Conservation (phyloP, 2,113 vertebrate genomes). For the Eulemur rufifrons region DNA sequence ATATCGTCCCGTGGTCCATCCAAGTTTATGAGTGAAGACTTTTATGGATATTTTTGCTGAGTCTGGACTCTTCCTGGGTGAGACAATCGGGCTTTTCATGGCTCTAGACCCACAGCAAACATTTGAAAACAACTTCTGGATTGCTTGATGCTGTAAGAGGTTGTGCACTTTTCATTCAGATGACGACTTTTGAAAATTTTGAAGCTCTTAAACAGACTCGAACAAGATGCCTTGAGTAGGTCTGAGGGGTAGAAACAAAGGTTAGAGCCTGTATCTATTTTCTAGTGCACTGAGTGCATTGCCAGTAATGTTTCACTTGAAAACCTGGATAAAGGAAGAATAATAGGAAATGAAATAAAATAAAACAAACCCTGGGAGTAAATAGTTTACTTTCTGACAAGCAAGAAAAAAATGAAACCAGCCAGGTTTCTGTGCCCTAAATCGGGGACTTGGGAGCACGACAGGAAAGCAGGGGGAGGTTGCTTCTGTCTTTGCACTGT, state of each 20-base stretch:
- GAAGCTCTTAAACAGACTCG: background rate
- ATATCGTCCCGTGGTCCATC: background rate
- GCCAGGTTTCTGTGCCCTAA: background rate
- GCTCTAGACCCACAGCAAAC: constrained; percentile 27
- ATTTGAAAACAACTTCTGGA: constrained; percentile 1
- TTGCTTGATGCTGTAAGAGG: background rate
- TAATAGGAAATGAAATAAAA: background rate
- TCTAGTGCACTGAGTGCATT: background rate
- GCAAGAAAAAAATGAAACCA: background rate
- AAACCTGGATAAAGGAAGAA: background rate
- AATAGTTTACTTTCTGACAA: background rate
- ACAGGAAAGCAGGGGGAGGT: background rate
- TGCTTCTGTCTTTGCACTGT: constrained; percentile 29
- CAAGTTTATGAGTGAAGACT: background rate
- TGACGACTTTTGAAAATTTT: background rate
- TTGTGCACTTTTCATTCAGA: background rate
- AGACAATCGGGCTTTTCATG: constrained; percentile 49
- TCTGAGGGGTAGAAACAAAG: background rate
- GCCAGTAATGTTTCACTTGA: background rate
- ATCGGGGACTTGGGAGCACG: background rate
- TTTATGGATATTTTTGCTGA: background rate
- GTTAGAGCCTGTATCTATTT: background rate
- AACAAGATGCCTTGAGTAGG: background rate
- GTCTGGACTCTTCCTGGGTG: constrained; percentile 3
- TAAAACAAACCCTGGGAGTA: background rate